phyloP scores from a whole-genome alignment of 53 echinoderm and acorn worm genomes.

The Temnopleurus reevesii region DNA sequence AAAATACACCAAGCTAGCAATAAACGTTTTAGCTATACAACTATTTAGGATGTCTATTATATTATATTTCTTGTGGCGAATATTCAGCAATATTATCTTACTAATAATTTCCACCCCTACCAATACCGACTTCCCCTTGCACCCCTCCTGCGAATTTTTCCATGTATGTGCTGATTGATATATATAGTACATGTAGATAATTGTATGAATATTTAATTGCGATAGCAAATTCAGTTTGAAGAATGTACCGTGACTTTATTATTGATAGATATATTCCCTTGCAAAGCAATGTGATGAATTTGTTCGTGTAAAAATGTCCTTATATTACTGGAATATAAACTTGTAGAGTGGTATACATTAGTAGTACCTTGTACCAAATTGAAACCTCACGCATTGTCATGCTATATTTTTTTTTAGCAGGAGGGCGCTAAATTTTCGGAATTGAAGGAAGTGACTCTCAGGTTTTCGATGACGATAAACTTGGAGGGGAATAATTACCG shows the following conservation, averaged over 20 bases:
- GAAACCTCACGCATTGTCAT: background rate
- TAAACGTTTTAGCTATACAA: no score
- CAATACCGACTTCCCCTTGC: no score
- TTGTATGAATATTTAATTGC: no score
- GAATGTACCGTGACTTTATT: background rate
- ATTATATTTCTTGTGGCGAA: no score
- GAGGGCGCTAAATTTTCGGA: background rate
- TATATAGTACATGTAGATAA: slow-evolving; percentile 9
- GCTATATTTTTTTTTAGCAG: background rate
- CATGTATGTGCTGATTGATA: slow-evolving; percentile 4
- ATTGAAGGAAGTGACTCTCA: no score
- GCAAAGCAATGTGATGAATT: slow-evolving; percentile 14
- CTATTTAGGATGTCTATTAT: no score
- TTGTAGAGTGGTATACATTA: background rate
- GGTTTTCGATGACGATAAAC: no score
- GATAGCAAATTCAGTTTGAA: background rate
- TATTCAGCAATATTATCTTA: no score
- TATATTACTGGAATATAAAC: slow-evolving; percentile 12
- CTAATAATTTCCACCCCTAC: no score
- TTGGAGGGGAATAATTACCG: no score
- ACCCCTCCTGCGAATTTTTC: background rate
- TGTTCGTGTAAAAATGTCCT: background rate
- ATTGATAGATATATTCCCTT: background rate
- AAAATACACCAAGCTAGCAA: no score
- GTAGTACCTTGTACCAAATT: slow-evolving; percentile 10